phyloP scores from a whole-genome alignment of 2,888 invertebrate genomes.

The Xestoiulus laeticollis region DNA sequence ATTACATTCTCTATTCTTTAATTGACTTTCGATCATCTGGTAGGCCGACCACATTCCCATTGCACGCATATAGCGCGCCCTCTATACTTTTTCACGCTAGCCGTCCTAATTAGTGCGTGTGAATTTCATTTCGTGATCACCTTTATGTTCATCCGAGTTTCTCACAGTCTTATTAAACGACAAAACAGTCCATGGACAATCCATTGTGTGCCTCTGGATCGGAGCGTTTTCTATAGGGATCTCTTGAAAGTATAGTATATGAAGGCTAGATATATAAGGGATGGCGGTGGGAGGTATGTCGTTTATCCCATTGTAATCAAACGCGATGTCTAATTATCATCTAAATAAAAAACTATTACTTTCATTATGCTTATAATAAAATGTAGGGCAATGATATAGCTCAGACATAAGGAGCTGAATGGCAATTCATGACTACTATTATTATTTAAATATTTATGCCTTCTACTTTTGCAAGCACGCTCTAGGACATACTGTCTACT shows the following conservation, averaged over 20 bases:
- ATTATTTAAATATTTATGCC: not conserved
- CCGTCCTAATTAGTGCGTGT: slow-evolving; percentile 48
- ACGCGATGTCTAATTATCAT: slow-evolving; percentile 33
- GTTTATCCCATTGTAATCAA: not conserved
- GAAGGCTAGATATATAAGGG: not conserved
- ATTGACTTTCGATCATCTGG: slow-evolving; percentile 3
- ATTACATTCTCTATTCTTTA: not conserved
- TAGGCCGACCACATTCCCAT: not conserved
- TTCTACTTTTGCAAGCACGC: not conserved
- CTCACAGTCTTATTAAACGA: slow-evolving; percentile 23
- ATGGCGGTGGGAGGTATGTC: slow-evolving; percentile 15
- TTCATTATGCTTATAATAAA: not conserved
- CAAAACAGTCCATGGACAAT: slow-evolving; percentile 29
- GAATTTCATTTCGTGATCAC: slow-evolving; percentile 48
- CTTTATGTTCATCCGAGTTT: not conserved
- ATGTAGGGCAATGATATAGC: slow-evolving; percentile 29
- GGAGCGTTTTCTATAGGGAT: not conserved
- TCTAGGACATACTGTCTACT: not conserved
- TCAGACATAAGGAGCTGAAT: slow-evolving; percentile 12
- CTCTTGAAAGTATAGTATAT: not conserved
- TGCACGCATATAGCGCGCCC: slow-evolving; percentile 34
- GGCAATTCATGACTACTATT: not conserved
- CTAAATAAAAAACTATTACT: slow-evolving; percentile 11
- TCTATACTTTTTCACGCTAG: slow-evolving; percentile 29
- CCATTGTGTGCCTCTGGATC: slow-evolving; percentile 11